These are phyloP conservation scores for Sarcophaga rosellei DNA, from an alignment of 2,888 invertebrate genomes.

Conservation along the genomic window DNA sequence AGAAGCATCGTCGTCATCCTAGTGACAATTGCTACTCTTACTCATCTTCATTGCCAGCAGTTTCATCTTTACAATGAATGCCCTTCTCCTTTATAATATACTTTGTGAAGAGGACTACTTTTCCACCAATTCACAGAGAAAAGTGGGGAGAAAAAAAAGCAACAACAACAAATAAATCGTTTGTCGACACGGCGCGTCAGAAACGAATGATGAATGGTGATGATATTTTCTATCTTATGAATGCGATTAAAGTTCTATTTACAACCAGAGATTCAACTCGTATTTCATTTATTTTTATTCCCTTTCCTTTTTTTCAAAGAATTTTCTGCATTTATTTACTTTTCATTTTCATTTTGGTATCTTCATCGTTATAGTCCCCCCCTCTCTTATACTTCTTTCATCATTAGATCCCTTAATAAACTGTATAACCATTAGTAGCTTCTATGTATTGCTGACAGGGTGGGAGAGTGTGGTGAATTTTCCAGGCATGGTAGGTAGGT, in stretches of 20 bases:
- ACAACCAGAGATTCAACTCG: slow-evolving; percentile 31
- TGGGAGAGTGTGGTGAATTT: background rate
- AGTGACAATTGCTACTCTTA: too few species aligned
- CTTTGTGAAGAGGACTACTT: background rate
- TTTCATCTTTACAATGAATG: background rate
- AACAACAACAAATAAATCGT: slow-evolving; percentile 28
- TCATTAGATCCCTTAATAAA: background rate
- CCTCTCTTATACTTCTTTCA: background rate
- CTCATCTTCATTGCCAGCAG: too few species aligned
- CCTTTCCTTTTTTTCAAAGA: background rate
- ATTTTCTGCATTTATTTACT: slow-evolving; percentile 50
- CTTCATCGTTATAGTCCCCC: background rate
- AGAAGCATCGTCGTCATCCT: too few species aligned
- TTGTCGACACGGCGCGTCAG: slow-evolving; percentile 37
- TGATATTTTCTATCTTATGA: slow-evolving; percentile 39
- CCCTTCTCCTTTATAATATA: background rate
- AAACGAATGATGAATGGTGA: slow-evolving; percentile 62
- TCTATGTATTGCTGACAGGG: background rate
- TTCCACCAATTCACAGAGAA: background rate
- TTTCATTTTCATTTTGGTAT: slow-evolving; percentile 41
- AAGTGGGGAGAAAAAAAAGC: background rate
- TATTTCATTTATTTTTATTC: slow-evolving; percentile 20
- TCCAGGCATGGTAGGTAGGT: slow-evolving; percentile 1
- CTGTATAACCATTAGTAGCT: background rate
- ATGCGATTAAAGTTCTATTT: slow-evolving; percentile 65